Base-by-base conservation (phyloP, 2,888 invertebrate genomes). In the Synanthedon andrenaeformis region DNA sequence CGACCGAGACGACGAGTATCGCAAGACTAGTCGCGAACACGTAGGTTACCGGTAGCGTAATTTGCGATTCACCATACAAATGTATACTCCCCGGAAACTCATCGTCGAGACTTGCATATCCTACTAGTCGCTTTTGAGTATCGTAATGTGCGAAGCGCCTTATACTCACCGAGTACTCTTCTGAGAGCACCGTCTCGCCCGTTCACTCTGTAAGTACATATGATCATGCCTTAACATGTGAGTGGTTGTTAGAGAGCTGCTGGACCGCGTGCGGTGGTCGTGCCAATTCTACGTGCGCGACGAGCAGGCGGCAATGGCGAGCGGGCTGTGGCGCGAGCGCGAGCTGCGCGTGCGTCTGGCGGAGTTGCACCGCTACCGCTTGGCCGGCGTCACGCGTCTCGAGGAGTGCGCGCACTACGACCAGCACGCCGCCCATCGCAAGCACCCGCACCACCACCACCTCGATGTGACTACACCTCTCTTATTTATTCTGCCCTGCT, bases 321-420 rank as follows among this genome's bases (percentile, higher is more conserved):
- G 91, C 4, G 95, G 93, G 58, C 78, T 96, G 54, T 93, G 94
- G 81, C 90, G 94, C 55, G 96, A 97, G 81, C 91, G 93, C 61
- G 96, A 96, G 71, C 85, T 97, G 56, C 91, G 96, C 61, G 90
- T 93, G 65, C 90, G 97, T 5, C 89, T 97, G 23, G 92, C 93
- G 1, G 97, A 97, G 82, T 82, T 96, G 49, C 90, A 92, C 74
- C 92, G 95, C 57, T 86, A 96, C 82, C 90, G 97, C 35, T 92
- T 93, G 66, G 93, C 96, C 64, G 97, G 97, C 28, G 90, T 97
- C 45, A 94, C 94, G 3, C 90, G 92, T 49, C 90, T 93, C 53
- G 94, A 94, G 72, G 96, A 97, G 74, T 94, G 96, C 67, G 90
- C 94, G 41, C 95, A 96, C 75, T 96, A 95, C 76, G 96, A 96